Percentiles rank a stretch among this genome's conserved stretches.
Conservation (phyloP, 2,113 vertebrate species). For the Hemicordylus capensis region DNA sequence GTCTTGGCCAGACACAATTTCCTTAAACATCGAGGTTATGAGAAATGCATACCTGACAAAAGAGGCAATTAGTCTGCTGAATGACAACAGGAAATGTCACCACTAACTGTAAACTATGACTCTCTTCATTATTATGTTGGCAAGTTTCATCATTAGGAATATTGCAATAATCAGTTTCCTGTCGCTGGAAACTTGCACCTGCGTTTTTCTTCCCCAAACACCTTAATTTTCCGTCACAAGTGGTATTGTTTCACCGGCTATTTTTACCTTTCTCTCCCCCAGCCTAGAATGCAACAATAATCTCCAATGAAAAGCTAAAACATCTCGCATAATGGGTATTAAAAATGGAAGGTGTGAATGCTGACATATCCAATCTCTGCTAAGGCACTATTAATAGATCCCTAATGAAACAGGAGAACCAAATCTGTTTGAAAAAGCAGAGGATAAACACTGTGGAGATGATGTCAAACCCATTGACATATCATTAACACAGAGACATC, state of each 20-base stretch:
- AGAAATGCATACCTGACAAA: constrained; percentile 60
- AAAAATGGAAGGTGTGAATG: constrained; percentile 34
- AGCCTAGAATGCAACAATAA: constrained; percentile 24
- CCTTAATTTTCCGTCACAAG: neutral
- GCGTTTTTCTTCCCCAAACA: constrained; percentile 40
- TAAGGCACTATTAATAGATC: constrained; percentile 19
- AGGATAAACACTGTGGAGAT: neutral
- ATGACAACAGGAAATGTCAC: constrained; percentile 60
- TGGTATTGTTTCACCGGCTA: constrained; percentile 29
- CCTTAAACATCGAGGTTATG: constrained; percentile 47
- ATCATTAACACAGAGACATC: neutral
- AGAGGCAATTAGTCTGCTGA: constrained; percentile 63
- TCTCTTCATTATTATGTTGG: constrained; percentile 61
- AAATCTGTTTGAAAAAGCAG: constrained; percentile 16
- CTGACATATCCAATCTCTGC: constrained; percentile 8
- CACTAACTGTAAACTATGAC: constrained; percentile 56
- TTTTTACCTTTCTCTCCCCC: constrained; percentile 33
- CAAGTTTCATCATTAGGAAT: constrained; percentile 62
- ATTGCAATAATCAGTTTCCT: constrained; percentile 62
- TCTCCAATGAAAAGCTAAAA: constrained; percentile 33
- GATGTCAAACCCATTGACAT: neutral
- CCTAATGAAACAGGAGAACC: neutral
- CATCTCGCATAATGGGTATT: constrained; percentile 25
- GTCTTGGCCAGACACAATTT: constrained; percentile 39
- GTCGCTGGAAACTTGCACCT: constrained; percentile 45